Evolutionary conservation across 2,888 invertebrate species (phyloP).

Genomic region (Kuschelorhynchus macadamiae): DNA sequence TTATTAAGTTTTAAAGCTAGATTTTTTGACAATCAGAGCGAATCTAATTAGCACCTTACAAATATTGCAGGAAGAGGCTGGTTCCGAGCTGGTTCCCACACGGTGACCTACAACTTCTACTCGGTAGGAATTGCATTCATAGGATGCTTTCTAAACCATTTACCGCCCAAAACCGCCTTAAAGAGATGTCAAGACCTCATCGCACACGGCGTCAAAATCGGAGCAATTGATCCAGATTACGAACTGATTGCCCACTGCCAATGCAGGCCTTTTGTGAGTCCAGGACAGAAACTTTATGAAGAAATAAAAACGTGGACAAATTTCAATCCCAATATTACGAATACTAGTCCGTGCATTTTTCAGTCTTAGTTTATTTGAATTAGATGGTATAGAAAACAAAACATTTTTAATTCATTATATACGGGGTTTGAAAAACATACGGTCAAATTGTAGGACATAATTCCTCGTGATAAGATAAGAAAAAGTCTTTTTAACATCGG

Average conservation of each 20-base stretch:
- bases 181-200: slow-evolving; percentile 69
- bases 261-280: slow-evolving; percentile 70
- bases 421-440: too few relatives aligned
- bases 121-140: slow-evolving; percentile 71
- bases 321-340: slow-evolving; percentile 59
- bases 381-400: too few relatives aligned
- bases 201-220: slow-evolving; percentile 68
- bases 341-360: too few relatives aligned
- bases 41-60: too few relatives aligned
- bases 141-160: slow-evolving; percentile 70
- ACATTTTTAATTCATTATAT: too few relatives aligned
- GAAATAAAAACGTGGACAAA: slow-evolving; percentile 73
- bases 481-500: too few relatives aligned
- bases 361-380: too few relatives aligned
- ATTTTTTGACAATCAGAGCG: too few relatives aligned
- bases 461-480: too few relatives aligned
- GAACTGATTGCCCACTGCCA: slow-evolving; percentile 71
- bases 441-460: too few relatives aligned
- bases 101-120: slow-evolving; percentile 70
- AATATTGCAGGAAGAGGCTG: slow-evolving; percentile 71
- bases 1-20: too few relatives aligned
- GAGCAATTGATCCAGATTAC: slow-evolving; percentile 69
- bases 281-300: slow-evolving; percentile 69
- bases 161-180: slow-evolving; percentile 67
- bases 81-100: slow-evolving; percentile 71